These are phyloP conservation scores for Meloe dianella DNA, from an alignment of 2,888 invertebrate genomes.

Conservation along the genomic window DNA sequence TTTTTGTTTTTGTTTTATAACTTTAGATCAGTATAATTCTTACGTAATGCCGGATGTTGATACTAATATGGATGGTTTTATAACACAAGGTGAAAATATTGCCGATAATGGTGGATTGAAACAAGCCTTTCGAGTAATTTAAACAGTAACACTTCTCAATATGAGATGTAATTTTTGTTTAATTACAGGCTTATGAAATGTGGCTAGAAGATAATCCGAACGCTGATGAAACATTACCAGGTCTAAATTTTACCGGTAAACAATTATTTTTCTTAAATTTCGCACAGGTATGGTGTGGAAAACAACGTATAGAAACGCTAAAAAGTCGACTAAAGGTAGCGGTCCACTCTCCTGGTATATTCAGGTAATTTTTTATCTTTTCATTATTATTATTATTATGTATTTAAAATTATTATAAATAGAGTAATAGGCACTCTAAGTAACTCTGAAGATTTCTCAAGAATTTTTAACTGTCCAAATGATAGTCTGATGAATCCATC, in stretches of 20 bases:
- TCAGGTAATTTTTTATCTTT: slow-evolving; percentile 49
- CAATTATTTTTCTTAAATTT: slow-evolving; percentile 91
- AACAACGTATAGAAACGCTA: slow-evolving; percentile 81
- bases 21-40: slow-evolving; percentile 78
- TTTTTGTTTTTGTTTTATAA: too few relatives aligned
- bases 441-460: slow-evolving; percentile 70
- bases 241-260: slow-evolving; percentile 75
- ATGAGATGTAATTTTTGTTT: not conserved
- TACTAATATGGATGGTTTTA: slow-evolving; percentile 75
- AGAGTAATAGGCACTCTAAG: slow-evolving; percentile 45
- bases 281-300: slow-evolving; percentile 81
- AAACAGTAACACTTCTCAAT: not conserved
- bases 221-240: slow-evolving; percentile 70
- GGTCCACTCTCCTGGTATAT: slow-evolving; percentile 83
- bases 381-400: not conserved
- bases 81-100: slow-evolving; percentile 91
- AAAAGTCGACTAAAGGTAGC: slow-evolving; percentile 81
- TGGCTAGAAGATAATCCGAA: slow-evolving; percentile 72
- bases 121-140: slow-evolving; percentile 69
- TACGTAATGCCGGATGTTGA: slow-evolving; percentile 83
- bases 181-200: slow-evolving; percentile 74
- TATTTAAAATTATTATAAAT: slow-evolving; percentile 7
- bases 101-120: slow-evolving; percentile 96
- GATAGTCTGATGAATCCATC: slow-evolving; percentile 82
- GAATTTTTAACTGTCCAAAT: slow-evolving; percentile 72